Evolutionary conservation across 2,888 invertebrate genomes (phyloP), one percentile per base, ranked within the genome.

Genomic region (Mesoligia furuncula): DNA sequence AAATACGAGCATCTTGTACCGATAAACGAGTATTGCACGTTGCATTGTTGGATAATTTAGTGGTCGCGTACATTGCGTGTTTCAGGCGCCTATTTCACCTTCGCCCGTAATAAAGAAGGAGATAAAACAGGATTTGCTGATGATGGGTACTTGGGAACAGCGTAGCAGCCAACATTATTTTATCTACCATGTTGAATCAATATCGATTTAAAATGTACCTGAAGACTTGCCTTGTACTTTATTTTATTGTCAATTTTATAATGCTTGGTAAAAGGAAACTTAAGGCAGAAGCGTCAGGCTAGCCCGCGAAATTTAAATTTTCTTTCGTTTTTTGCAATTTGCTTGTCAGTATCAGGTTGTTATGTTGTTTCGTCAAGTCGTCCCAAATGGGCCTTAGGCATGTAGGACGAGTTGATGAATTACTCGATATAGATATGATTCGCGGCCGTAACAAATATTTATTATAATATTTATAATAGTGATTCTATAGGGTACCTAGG

Each of bases 1-100:
- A 94, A 95, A 95, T 93, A 92, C 88, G 85, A 90, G 90, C 91
- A 91, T 93, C 91, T 93, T 93, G 92, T 92, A 91, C 90, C 91
- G 90, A 94, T 93, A 93, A 91, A 93, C 87, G 88, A 86, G 87
- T 88, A 90, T 89, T 91, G 90, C 90, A 90, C 89, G 90, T 88
- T 90, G 89, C 86, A 87, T 87, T 87, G 88, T 87, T 88, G 74
- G 69, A 83, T 76, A 81, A 89, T 87, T 89, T 87, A 81, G 79
- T 87, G 81, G 80, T 77, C 24, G 62, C 76, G 77, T 76, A 74
- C 77, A 85, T 79, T 69, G 74, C 77, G 73, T 86, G 77, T 85
- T 87, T 84, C n/a, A 81, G 79, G 65, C 39, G 24, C 17, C 77
- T 57, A 75, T 81, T 84, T 77, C 54, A 84, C 71, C 64, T 84